Conservation (phyloP, 1,140 invertebrate genomes). For the Augochlora pura region DNA sequence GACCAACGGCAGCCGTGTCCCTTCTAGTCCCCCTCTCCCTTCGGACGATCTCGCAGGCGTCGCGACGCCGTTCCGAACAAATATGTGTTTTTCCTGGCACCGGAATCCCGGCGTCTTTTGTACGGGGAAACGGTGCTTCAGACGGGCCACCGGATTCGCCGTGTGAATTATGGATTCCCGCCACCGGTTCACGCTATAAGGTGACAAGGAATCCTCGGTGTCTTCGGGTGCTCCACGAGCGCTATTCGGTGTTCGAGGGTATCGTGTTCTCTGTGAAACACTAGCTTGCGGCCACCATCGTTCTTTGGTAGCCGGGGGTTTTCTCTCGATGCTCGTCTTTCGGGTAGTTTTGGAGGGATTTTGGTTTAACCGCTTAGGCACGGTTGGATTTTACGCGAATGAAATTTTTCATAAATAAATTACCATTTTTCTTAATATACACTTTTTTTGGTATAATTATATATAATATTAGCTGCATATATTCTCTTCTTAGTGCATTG, state of each 20-base stretch:
- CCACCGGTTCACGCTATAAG: background rate
- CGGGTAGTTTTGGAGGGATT: too few relatives aligned
- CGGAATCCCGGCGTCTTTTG: slow-evolving; percentile 10
- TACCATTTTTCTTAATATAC: too few relatives aligned
- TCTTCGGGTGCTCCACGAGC: background rate
- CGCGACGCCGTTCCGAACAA: background rate
- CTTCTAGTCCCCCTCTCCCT: background rate
- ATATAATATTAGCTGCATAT: too few relatives aligned
- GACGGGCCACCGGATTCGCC: background rate
- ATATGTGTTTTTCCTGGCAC: slow-evolving; percentile 1
- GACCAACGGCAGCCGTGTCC: background rate
- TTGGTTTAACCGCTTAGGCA: too few relatives aligned
- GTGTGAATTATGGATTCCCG: slow-evolving; percentile 15
- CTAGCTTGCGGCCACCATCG: background rate
- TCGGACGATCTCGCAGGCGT: background rate
- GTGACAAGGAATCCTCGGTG: background rate
- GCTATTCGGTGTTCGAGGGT: too few relatives aligned
- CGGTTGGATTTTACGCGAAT: too few relatives aligned
- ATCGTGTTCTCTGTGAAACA: background rate
- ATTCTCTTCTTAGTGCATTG: too few relatives aligned
- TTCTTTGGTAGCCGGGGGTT: too few relatives aligned
- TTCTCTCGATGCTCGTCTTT: too few relatives aligned
- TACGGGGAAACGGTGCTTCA: background rate
- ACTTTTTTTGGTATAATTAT: too few relatives aligned
- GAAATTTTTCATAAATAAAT: too few relatives aligned